These are phyloP conservation scores for Ctena decussata DNA, from an alignment of 2,888 invertebrate genomes.

Conservation along the genomic window DNA sequence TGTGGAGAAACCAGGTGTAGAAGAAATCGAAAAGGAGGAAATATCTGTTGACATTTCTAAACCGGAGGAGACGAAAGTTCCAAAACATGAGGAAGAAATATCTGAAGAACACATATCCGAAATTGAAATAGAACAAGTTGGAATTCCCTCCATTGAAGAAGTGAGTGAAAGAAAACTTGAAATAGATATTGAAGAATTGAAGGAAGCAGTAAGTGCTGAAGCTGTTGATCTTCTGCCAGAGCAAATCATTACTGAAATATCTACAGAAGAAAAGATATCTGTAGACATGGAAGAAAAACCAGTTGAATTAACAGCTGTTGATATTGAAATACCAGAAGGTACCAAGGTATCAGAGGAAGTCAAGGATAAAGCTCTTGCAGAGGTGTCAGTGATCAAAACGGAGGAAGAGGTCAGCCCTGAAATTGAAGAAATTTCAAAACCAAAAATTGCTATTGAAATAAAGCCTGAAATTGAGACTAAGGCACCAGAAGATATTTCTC, in stretches of 20 bases:
- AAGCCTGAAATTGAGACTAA: background rate
- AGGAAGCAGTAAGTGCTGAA: background rate
- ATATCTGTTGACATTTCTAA: background rate
- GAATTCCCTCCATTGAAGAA: background rate
- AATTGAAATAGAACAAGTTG: background rate
- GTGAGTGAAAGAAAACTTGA: background rate
- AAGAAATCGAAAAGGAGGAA: background rate
- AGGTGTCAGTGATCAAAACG: background rate
- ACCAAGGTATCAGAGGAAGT: constrained; percentile 7
- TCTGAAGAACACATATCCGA: constrained; percentile 10
- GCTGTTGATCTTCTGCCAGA: background rate
- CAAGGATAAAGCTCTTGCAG: constrained; percentile 19
- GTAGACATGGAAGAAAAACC: constrained; percentile 25
- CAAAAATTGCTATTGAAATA: background rate
- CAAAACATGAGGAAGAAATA: constrained; percentile 1
- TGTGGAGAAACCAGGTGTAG: background rate
- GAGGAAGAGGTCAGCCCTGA: background rate
- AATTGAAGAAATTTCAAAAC: background rate
- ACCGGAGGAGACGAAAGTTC: background rate
- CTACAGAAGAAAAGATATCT: background rate
- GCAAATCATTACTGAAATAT: background rate
- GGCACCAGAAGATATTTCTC: background rate
- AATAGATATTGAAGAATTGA: background rate
- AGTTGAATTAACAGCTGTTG: constrained; percentile 1
- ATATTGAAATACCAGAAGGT: constrained; percentile 27